phyloP scores from a whole-genome alignment of 2,888 invertebrate species.

The Sisyra terminalis region DNA sequence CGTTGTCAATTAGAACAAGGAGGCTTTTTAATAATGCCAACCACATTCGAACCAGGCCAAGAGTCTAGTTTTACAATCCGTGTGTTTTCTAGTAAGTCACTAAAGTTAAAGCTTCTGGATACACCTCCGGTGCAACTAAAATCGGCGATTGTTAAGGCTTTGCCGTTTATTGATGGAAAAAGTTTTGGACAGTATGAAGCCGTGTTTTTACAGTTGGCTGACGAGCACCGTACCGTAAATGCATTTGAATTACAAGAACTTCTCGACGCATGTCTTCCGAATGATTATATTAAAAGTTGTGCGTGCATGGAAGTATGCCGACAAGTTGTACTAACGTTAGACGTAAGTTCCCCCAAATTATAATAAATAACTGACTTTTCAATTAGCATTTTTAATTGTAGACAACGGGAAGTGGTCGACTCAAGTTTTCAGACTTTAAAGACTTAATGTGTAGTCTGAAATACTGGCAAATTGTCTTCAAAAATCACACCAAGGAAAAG shows the following conservation, averaged over 20 bases:
- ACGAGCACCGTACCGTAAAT: conserved; percentile 79
- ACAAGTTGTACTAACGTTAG: conserved; percentile 75
- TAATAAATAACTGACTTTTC: background rate
- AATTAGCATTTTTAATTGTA: conserved; percentile 19
- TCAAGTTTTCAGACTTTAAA: conserved; percentile 74
- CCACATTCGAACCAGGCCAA: conserved; percentile 80
- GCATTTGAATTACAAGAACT: conserved; percentile 83
- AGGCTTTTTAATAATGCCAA: conserved; percentile 71
- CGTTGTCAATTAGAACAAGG: conserved; percentile 67
- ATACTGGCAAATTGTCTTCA: conserved; percentile 81
- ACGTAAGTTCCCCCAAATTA: conserved; percentile 43
- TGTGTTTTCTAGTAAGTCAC: conserved; percentile 58
- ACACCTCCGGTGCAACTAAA: conserved; percentile 50
- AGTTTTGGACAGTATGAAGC: conserved; percentile 77
- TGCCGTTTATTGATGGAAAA: conserved; percentile 47
- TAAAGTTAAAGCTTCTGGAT: conserved; percentile 59
- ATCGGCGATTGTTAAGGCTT: conserved; percentile 60
- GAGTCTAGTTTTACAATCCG: conserved; percentile 78
- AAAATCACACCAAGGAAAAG: conserved; percentile 78
- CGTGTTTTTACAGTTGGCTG: conserved; percentile 76
- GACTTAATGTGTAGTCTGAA: conserved; percentile 84
- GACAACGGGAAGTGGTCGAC: conserved; percentile 63
- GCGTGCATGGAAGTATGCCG: conserved; percentile 84
- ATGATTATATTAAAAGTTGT: conserved; percentile 89
- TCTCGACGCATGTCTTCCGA: conserved; percentile 77